A percentile compares a stretch with the other conserved stretches of the same genome.
Evolutionary conservation across 1,140 invertebrate genomes (phyloP).

Genomic region (Pseudobourletiella spinata): DNA sequence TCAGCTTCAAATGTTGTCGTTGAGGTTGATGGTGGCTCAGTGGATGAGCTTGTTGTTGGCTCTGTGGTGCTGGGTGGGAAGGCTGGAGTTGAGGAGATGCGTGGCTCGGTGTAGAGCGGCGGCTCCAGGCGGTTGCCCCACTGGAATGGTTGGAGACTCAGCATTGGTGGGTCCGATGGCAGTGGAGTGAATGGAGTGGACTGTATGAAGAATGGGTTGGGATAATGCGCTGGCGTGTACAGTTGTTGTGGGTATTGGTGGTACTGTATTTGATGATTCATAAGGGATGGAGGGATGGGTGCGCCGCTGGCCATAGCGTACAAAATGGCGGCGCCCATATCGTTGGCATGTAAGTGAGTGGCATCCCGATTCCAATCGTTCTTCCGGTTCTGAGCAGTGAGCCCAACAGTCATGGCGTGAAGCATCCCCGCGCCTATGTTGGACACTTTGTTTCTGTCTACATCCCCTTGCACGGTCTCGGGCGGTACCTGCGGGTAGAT

Average conservation of each 20-base stretch:
- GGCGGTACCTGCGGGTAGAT: not conserved
- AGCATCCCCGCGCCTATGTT: slow-evolving; percentile 26
- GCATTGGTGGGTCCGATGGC: no score
- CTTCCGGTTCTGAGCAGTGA: not conserved
- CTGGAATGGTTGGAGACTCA: not conserved
- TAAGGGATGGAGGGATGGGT: slow-evolving; percentile 1
- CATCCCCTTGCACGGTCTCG: not conserved
- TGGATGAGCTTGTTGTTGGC: no score
- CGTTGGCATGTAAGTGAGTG: not conserved
- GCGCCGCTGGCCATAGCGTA: slow-evolving; percentile 27
- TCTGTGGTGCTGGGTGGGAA: not conserved
- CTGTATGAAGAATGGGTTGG: not conserved
- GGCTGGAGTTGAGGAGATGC: not conserved
- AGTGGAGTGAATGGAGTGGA: no score
- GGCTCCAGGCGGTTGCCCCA: not conserved
- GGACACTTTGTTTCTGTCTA: not conserved
- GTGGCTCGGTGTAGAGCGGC: not conserved
- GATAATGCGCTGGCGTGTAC: not conserved
- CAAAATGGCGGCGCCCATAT: slow-evolving; percentile 19
- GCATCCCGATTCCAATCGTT: not conserved
- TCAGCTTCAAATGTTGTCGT: not conserved
- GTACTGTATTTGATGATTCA: not conserved
- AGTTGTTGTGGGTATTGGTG: not conserved
- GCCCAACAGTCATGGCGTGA: slow-evolving; percentile 29
- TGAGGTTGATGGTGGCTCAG: not conserved